These are phyloP conservation scores for Percina caprodes DNA, from an alignment of 2,113 vertebrate genomes.

Conservation along the genomic window DNA sequence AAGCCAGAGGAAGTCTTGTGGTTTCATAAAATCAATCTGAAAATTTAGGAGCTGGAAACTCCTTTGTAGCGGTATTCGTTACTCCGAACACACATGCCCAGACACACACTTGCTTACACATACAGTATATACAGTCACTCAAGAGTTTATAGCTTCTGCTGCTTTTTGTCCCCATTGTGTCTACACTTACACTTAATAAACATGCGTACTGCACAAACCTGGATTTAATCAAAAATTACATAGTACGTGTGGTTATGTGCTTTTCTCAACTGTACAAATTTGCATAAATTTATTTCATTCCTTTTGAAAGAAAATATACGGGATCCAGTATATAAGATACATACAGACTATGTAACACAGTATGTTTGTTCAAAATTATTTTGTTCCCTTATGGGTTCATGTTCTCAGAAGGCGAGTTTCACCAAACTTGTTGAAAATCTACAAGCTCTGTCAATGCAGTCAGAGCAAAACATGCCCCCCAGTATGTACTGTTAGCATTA, in stretches of 20 bases:
- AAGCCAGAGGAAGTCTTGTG: neutral
- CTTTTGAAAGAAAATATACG: neutral
- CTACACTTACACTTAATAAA: slow-evolving; percentile 22
- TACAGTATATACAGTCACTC: slow-evolving; percentile 7
- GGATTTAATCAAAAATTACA: slow-evolving; percentile 28
- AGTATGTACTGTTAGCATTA: slow-evolving; percentile 57
- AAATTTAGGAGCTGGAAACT: slow-evolving; percentile 20
- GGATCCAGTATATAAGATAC: slow-evolving; percentile 6
- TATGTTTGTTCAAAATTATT: slow-evolving; percentile 12
- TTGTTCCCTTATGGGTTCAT: slow-evolving; percentile 22
- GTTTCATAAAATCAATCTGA: slow-evolving; percentile 17
- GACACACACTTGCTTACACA: neutral
- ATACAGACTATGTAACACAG: neutral
- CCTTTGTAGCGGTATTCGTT: neutral
- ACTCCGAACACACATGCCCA: slow-evolving; percentile 10
- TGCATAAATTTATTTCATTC: slow-evolving; percentile 1
- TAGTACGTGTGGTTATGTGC: slow-evolving; percentile 13
- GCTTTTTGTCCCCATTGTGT: slow-evolving; percentile 31
- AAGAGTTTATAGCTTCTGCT: slow-evolving; percentile 29
- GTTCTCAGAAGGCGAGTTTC: slow-evolving; percentile 21
- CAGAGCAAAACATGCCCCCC: slow-evolving; percentile 30
- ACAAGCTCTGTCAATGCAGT: slow-evolving; percentile 38
- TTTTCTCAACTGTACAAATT: slow-evolving; percentile 17
- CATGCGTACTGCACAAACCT: slow-evolving; percentile 27
- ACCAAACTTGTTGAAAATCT: slow-evolving; percentile 32